A percentile compares a stretch with the other conserved stretches of the same genome.
phyloP scores from a whole-genome alignment of 2,888 invertebrate genomes.

The Unio delphinus region DNA sequence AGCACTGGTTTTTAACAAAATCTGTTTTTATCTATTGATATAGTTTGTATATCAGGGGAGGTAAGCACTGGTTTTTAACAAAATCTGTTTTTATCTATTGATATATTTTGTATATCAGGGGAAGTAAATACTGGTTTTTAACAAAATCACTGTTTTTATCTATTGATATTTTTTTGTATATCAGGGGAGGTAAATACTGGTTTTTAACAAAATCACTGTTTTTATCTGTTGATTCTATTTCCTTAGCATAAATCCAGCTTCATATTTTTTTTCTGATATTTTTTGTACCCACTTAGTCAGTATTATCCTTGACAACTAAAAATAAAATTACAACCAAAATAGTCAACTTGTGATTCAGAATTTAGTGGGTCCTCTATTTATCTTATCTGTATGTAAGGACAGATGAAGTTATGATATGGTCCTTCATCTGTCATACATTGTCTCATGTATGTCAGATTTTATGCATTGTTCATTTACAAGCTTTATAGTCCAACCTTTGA shows the following conservation, averaged over 20 bases:
- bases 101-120: slow-evolving; percentile 12
- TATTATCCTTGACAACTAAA: background rate
- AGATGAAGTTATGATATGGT: no score
- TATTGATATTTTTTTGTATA: background rate
- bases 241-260: background rate
- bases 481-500: no score
- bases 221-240: background rate
- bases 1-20: background rate
- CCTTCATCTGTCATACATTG: no score
- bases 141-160: background rate
- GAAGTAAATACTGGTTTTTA: slow-evolving; percentile 18
- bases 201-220: background rate
- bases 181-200: slow-evolving; percentile 28
- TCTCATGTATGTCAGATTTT: no score
- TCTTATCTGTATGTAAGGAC: no score
- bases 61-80: slow-evolving; percentile 8
- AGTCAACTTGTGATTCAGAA: no score
- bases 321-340: no score
- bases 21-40: background rate
- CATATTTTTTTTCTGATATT: background rate
- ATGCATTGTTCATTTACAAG: no score
- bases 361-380: no score
- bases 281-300: background rate
- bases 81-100: background rate
- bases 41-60: slow-evolving; percentile 16